A percentile compares a stretch with the other conserved stretches of the same genome.
These are phyloP conservation scores for Scalopus aquaticus DNA, from an alignment of 2,113 vertebrate species.

Conservation along the genomic window DNA sequence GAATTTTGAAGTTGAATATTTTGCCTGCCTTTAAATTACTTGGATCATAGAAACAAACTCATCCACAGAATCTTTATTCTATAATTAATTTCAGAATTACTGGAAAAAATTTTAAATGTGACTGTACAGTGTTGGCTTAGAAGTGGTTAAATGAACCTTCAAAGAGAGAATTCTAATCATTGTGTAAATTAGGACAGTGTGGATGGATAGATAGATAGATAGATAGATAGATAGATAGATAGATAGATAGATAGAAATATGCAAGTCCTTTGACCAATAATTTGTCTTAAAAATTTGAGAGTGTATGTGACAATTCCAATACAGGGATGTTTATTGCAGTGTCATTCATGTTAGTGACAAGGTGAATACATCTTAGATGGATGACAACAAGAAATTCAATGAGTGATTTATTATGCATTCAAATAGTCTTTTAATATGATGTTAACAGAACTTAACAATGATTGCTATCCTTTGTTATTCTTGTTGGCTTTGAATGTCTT, in stretches of 20 bases:
- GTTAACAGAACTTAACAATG: not conserved
- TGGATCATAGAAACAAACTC: not conserved
- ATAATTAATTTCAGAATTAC: slow-evolving; percentile 19
- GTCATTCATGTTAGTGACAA: slow-evolving; percentile 1
- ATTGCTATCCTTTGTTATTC: not conserved
- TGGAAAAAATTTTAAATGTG: not conserved
- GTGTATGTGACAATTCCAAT: not conserved
- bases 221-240: too few species aligned
- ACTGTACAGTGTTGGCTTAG: not conserved
- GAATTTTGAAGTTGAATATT: not conserved
- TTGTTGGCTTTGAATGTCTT: not conserved
- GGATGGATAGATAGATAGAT: too few species aligned
- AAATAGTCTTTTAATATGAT: not conserved
- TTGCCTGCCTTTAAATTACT: slow-evolving; percentile 1
- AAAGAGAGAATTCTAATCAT: not conserved
- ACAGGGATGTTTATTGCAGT: not conserved
- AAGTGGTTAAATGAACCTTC: not conserved
- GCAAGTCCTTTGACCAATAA: not conserved
- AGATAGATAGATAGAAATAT: too few species aligned
- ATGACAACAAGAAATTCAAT: not conserved
- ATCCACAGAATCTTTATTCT: not conserved
- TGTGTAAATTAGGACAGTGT: not conserved
- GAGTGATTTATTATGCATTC: slow-evolving; percentile 4
- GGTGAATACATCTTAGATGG: not conserved
- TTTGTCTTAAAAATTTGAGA: slow-evolving; percentile 10